phyloP scores from a whole-genome alignment of 2,797 vertebrate genomes.

The Triplophysa bombifrons region DNA sequence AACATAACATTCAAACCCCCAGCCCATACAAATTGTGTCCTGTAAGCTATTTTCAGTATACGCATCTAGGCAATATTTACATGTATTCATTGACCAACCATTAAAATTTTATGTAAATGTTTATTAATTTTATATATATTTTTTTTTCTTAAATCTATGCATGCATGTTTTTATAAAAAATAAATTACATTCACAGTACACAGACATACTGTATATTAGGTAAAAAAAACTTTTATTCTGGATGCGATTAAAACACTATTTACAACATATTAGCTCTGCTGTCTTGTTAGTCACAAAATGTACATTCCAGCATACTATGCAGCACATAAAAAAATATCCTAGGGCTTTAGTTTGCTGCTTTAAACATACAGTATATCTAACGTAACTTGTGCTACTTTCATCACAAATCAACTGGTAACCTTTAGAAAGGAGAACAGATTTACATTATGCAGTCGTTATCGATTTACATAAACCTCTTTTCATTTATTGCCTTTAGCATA shows the following conservation, averaged over 20 bases:
- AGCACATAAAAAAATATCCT: constrained; percentile 45
- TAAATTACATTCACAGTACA: too few species aligned
- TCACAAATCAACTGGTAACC: constrained; percentile 71
- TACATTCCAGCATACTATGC: constrained; percentile 55
- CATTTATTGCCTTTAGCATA: constrained; percentile 71
- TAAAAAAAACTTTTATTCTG: too few species aligned
- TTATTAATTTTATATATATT: too few species aligned
- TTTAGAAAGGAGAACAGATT: constrained; percentile 70
- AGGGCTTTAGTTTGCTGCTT: constrained; percentile 24
- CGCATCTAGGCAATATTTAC: too few species aligned
- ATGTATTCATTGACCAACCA: too few species aligned
- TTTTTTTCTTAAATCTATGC: too few species aligned
- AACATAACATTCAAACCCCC: not conserved
- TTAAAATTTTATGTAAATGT: too few species aligned
- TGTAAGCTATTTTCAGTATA: not conserved
- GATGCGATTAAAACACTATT: too few species aligned
- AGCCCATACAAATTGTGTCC: constrained; percentile 31
- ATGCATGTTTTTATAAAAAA: too few species aligned
- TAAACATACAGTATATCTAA: not conserved
- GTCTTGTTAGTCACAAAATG: constrained; percentile 69
- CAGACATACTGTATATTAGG: too few species aligned
- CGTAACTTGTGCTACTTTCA: constrained; percentile 62
- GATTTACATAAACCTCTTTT: constrained; percentile 73
- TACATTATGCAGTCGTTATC: constrained; percentile 69
- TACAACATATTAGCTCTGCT: constrained; percentile 31